Conservation (phyloP, 2,113 vertebrate genomes). For the Sorex fumeus region DNA sequence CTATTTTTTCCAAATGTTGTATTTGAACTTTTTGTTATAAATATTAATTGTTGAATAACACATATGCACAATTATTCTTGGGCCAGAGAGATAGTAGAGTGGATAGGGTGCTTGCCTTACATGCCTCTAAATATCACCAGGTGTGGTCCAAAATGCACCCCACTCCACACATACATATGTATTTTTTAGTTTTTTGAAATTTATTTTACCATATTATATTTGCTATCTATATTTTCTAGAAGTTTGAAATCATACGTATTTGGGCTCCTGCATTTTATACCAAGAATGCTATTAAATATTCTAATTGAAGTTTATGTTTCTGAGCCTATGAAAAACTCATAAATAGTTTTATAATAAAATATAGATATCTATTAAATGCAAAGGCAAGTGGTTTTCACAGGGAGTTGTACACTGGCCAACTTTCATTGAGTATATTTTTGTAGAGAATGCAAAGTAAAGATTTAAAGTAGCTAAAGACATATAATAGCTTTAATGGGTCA, state of each 20-base stretch:
- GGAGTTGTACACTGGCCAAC: neutral
- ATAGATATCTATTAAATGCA: constrained; percentile 3
- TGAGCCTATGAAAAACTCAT: constrained; percentile 2
- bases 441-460: neutral
- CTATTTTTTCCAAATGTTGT: constrained; percentile 9
- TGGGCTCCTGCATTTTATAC: constrained; percentile 11
- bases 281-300: neutral
- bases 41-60: constrained; percentile 2
- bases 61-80: neutral
- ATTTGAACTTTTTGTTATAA: constrained; percentile 18
- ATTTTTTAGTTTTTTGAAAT: neutral
- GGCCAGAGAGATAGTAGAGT: no score
- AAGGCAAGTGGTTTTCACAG: neutral
- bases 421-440: neutral
- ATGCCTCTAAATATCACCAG: no score
- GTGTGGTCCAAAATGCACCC: no score
- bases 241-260: neutral
- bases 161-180: neutral
- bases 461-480: neutral
- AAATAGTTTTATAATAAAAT: neutral
- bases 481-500: neutral
- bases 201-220: neutral
- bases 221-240: constrained; percentile 25
- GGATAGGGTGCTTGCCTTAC: no score
- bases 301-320: neutral